These are phyloP conservation scores for Zoanthus sociatus DNA, from an alignment of 92 coral and sea anemone genomes.

Conservation along the genomic window DNA sequence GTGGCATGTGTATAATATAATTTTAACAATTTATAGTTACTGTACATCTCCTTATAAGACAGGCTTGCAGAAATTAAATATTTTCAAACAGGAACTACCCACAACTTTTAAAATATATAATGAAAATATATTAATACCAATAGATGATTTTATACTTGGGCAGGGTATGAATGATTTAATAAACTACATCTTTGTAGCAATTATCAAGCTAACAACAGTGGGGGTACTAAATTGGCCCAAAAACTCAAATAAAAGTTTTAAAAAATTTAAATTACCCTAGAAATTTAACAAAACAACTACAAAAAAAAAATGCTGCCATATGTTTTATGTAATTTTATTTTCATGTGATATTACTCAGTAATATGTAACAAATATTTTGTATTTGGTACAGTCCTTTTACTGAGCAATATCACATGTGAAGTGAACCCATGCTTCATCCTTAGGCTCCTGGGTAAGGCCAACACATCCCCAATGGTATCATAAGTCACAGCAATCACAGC, in stretches of 20 bases:
- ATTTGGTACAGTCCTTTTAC: constrained; percentile 15
- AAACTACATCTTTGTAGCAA: background rate
- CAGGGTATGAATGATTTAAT: constrained; percentile 10
- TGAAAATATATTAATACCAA: constrained; percentile 4
- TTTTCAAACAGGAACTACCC: constrained; percentile 6
- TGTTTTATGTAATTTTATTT: constrained; percentile 22
- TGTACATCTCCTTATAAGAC: background rate
- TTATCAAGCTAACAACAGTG: constrained; percentile 16
- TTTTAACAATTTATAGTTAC: constrained; percentile 1
- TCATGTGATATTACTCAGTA: constrained; percentile 29
- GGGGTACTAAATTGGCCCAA: constrained; percentile 9
- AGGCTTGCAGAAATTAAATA: background rate
- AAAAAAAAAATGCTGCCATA: background rate
- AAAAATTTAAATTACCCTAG: background rate
- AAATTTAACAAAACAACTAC: background rate
- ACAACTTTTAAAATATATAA: constrained; percentile 7
- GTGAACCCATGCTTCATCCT: constrained; percentile 12
- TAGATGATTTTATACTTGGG: background rate
- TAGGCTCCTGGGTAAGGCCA: constrained; percentile 19
- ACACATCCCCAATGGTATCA: constrained; percentile 27
- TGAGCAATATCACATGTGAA: constrained; percentile 10
- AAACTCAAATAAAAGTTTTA: constrained; percentile 2
- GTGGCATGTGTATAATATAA: background rate
- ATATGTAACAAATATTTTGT: constrained; percentile 24
- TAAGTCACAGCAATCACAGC: constrained; percentile 15